Evolutionary conservation across 2,888 invertebrate species (phyloP).

Genomic region (Adelphocoris suturalis): DNA sequence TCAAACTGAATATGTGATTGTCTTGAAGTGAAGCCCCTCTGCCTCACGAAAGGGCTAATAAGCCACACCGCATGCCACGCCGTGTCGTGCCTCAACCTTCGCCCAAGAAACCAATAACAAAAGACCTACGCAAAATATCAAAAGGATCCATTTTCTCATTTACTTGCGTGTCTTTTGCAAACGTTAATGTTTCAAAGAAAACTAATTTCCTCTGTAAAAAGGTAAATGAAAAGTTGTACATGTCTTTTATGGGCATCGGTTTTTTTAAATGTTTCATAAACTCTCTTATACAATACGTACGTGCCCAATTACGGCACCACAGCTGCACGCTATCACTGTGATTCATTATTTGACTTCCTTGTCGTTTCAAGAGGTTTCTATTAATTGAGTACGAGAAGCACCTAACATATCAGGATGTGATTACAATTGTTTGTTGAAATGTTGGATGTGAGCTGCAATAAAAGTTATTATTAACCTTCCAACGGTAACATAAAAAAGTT

Average conservation of each 20-base stretch:
- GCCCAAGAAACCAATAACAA: constrained; percentile 19
- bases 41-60: constrained; percentile 53
- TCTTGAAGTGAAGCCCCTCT: constrained; percentile 7
- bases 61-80: constrained; percentile 30
- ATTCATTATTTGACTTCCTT: constrained; percentile 6
- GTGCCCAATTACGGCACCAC: background rate
- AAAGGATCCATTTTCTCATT: constrained; percentile 42
- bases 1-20: constrained; percentile 63
- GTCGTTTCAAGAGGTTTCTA: background rate
- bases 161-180: constrained; percentile 39
- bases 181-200: constrained; percentile 36
- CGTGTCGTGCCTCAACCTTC: constrained; percentile 22
- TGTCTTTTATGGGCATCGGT: constrained; percentile 34
- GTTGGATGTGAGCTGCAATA: no score
- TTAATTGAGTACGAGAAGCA: background rate
- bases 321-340: background rate
- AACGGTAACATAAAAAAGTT: no score
- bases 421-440: no score
- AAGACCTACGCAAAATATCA: constrained; percentile 42
- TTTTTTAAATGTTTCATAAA: constrained; percentile 34
- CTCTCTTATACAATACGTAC: constrained; percentile 22
- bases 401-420: no score
- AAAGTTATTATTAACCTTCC: no score
- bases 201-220: constrained; percentile 26
- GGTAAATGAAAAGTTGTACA: constrained; percentile 22